Conservation (phyloP, 2,797 vertebrate genomes). For the Rhyacichthys aspro region DNA sequence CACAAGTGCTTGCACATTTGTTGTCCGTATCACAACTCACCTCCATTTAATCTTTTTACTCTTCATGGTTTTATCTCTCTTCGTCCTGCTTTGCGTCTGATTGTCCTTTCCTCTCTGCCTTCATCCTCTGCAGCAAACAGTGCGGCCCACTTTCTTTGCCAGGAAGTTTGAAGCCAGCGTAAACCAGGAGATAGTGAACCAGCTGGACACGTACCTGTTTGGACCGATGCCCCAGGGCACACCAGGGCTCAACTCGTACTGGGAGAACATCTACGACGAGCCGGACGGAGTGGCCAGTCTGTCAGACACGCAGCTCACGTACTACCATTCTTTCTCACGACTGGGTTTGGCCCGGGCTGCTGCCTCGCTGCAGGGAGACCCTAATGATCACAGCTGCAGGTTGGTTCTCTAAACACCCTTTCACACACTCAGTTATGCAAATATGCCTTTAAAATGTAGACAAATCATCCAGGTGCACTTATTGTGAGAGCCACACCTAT, state of each 20-base stretch:
- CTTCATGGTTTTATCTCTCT: constrained; percentile 46
- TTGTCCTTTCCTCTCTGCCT: background rate
- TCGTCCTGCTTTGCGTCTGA: constrained; percentile 19
- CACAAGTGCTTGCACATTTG: constrained; percentile 33
- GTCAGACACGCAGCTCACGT: constrained; percentile 88
- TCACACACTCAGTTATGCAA: constrained; percentile 19
- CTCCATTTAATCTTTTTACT: constrained; percentile 47
- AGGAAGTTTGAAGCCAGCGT: constrained; percentile 98
- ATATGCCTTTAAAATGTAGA: constrained; percentile 11
- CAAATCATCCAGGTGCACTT: constrained; percentile 27
- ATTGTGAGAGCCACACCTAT: constrained; percentile 22
- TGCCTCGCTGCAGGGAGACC: constrained; percentile 81
- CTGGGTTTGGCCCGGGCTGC: constrained; percentile 87
- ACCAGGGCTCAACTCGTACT: constrained; percentile 89
- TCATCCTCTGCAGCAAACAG: constrained; percentile 86
- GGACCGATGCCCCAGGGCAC: constrained; percentile 87
- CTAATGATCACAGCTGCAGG: constrained; percentile 91
- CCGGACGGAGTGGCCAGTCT: constrained; percentile 87
- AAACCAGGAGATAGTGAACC: constrained; percentile 96
- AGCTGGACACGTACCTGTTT: constrained; percentile 92
- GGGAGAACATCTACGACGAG: constrained; percentile 94
- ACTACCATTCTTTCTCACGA: constrained; percentile 91
- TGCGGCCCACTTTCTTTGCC: constrained; percentile 96
- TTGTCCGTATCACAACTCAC: constrained; percentile 33
- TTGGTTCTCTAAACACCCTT: constrained; percentile 63